Evolutionary conservation across 2,888 invertebrate species (phyloP).

Genomic region (Mimas tiliae): DNA sequence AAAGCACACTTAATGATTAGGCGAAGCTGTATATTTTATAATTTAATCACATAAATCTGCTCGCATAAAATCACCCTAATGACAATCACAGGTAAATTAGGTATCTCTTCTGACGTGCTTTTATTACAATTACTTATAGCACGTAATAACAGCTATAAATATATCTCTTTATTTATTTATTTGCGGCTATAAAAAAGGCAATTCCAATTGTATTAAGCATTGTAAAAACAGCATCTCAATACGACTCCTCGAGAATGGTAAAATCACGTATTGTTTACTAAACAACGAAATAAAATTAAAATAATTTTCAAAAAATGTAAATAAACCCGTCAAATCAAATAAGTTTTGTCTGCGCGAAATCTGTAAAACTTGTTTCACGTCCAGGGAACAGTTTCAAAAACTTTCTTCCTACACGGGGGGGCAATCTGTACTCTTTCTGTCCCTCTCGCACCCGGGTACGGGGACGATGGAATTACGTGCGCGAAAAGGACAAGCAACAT

Average conservation of each 20-base stretch:
- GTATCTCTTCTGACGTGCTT: neutral
- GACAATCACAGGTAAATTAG: constrained; percentile 12
- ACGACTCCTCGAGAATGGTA: constrained; percentile 23
- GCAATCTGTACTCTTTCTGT: constrained; percentile 57
- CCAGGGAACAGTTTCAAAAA: constrained; percentile 73
- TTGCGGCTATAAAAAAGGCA: neutral
- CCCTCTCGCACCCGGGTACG: constrained; percentile 55
- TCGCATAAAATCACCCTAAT: constrained; percentile 13
- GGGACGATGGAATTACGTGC: constrained; percentile 51
- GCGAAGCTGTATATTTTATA: constrained; percentile 17
- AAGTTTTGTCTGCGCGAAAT: constrained; percentile 75
- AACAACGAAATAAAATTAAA: constrained; percentile 25
- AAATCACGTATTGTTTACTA: constrained; percentile 18
- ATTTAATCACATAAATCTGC: constrained; percentile 20
- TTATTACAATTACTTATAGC: constrained; percentile 5
- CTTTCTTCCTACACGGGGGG: constrained; percentile 78
- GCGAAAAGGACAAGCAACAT: constrained; percentile 74
- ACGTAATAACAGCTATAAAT: constrained; percentile 2
- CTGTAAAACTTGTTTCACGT: constrained; percentile 81
- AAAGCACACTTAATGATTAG: constrained; percentile 13
- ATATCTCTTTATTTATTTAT: constrained; percentile 20
- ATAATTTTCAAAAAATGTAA: constrained; percentile 46
- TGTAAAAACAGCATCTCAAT: constrained; percentile 7
- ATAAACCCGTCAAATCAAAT: constrained; percentile 56
- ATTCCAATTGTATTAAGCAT: neutral